Percentiles rank a stretch among this genome's conserved stretches.
Evolutionary conservation across 2,888 invertebrate species (phyloP).

Genomic region (Galerucella nymphaeae): DNA sequence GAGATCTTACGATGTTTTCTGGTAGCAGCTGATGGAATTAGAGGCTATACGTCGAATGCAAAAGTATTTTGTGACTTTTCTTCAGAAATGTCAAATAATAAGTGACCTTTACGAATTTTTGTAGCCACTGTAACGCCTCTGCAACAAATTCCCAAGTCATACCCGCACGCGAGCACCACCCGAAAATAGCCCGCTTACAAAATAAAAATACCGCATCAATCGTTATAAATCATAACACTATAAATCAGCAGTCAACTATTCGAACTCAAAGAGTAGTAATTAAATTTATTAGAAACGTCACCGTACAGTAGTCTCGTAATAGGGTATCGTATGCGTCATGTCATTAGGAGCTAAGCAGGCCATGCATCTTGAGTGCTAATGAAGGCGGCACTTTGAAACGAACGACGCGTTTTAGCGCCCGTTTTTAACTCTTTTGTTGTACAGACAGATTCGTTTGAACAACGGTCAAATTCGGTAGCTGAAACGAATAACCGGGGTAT

Average conservation of each 20-base stretch:
- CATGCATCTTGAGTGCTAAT: slow-evolving; percentile 55
- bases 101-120: too few relatives aligned
- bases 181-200: slow-evolving; percentile 47
- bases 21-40: too few relatives aligned
- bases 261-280: slow-evolving; percentile 50
- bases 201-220: slow-evolving; percentile 45
- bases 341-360: slow-evolving; percentile 54
- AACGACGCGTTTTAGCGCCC: slow-evolving; percentile 43
- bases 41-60: too few relatives aligned
- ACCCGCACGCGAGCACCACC: slow-evolving; percentile 31
- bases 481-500: slow-evolving; percentile 13
- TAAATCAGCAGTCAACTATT: slow-evolving; percentile 49
- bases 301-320: slow-evolving; percentile 51
- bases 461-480: slow-evolving; percentile 36
- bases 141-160: slow-evolving; percentile 13
- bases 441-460: slow-evolving; percentile 19
- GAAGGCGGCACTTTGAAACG: slow-evolving; percentile 53
- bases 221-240: slow-evolving; percentile 51
- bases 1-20: too few relatives aligned
- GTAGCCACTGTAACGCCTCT: not conserved
- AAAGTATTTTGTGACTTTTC: too few relatives aligned
- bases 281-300: slow-evolving; percentile 55
- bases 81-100: too few relatives aligned
- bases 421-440: slow-evolving; percentile 33
- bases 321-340: slow-evolving; percentile 55